Evolutionary conservation across 2,113 vertebrate genomes (phyloP), one percentile per base, ranked within the genome.

Genomic region (Clinocottus analis): DNA sequence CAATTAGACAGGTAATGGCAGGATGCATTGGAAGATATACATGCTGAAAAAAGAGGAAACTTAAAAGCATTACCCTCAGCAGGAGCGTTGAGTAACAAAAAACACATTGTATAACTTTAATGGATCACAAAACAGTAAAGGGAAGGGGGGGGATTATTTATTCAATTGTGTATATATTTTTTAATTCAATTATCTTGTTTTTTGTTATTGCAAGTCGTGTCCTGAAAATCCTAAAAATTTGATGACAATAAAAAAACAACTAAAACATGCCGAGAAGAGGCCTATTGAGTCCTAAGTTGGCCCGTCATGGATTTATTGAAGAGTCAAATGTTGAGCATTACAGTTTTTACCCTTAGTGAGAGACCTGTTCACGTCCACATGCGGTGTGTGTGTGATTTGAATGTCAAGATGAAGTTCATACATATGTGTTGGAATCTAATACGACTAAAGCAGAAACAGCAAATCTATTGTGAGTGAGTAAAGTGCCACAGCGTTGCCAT

Each of bases 1-100:
- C 29, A 41, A 77, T 69, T 23, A 77, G 45, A 39, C 43, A 25
- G 21, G n/a, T 11, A 35, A 16, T 43, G 58, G 45, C 11, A 70
- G 45, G 0, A 1, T 17, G 13, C 41, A 16, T 43, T 23, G 21
- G 31, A 8, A 16, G 17, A 72, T 59, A 6, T 47, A 7, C 12
- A 10, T 47, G 27, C 29, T 61, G 13, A 4, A 43, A 43, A 43
- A 14, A 43, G 12, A 43, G 11, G 10, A 43, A 43, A 43, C 41
- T 13, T 12, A 43, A 13, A 43, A 43, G 2, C 13, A 43, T 43
- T 4, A 43, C 41, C 3, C 11, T 12, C 3, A 3, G 13, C 41
- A 43, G 41, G 41, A 43, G 3, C 41, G 14, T 37, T 37, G 35
- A 37, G 35, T 37, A 37, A 37, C 5, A 43, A 4, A 13, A 43